Percentiles rank a stretch among this genome's conserved stretches.
Evolutionary conservation across 2,888 invertebrate species (phyloP).

Genomic region (Oxycera nigricornis): DNA sequence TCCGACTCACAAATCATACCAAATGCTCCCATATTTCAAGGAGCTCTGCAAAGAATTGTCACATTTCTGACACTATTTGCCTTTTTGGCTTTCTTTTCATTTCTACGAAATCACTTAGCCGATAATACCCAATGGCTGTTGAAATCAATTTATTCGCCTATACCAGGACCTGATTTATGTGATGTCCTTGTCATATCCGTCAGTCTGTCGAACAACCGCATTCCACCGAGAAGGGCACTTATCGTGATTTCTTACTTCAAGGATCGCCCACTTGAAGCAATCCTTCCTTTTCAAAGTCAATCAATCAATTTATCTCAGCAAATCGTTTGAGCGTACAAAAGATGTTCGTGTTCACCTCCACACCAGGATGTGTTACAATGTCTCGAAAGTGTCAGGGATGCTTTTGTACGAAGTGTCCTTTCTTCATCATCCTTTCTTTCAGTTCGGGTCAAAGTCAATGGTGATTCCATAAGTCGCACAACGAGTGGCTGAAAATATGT

Average conservation of each 20-base stretch:
- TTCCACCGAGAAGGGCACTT: not conserved
- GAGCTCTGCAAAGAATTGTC: no score
- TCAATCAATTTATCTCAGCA: slow-evolving; percentile 5
- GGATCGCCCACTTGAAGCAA: not conserved
- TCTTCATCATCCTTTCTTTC: not conserved
- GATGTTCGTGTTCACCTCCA: not conserved
- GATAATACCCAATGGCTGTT: not conserved
- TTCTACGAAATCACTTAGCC: not conserved
- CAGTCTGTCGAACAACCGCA: not conserved
- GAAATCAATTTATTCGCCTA: not conserved
- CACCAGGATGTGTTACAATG: not conserved
- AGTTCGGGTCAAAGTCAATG: not conserved
- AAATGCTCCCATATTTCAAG: no score
- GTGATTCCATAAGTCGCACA: not conserved
- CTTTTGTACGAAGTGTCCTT: not conserved
- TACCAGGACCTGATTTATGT: not conserved
- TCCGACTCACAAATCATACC: no score
- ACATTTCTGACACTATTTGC: no score
- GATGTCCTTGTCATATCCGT: not conserved
- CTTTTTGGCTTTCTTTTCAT: no score
- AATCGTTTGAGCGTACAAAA: not conserved
- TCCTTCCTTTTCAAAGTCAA: slow-evolving; percentile 1
- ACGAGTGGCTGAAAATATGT: no score
- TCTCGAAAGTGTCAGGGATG: not conserved
- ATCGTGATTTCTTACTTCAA: slow-evolving; percentile 1